Base-by-base conservation (phyloP, 2,113 vertebrate genomes). In the Cephalopholis sonnerati region DNA sequence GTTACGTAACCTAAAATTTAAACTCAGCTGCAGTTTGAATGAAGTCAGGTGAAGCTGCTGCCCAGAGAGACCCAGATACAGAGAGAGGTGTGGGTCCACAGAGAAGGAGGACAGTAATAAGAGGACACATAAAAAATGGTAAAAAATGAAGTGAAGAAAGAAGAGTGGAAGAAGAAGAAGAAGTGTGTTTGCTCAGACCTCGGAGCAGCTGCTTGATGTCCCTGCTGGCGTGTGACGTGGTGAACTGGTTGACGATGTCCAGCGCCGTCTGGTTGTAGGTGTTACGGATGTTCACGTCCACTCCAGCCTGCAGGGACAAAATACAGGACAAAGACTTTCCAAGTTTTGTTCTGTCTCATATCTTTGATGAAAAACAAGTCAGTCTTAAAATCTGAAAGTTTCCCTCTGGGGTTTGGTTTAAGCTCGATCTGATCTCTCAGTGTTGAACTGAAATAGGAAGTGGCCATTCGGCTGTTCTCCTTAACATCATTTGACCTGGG, bases 211-310 rank as follows among this genome's bases (percentile, higher is more conserved):
- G 97, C 87, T 99, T 99, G 94, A 99, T 99, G 80, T 99, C 98
- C 83, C 96, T 97, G 96, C 98, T 99, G 93, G 97, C 98, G 0
- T 99, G 97, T 0, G 97, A 98, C 3, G 98, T 99, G 92, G 98
- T 99, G 95, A 99, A 99, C 93, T 99, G 98, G 91, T 99, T 99
- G 44, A 99, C 98, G 0, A 99, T 99, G 94, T 99, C 98, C 95
- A 99, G 94, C 0, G 98, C 98, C 0, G 98, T 99, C 96, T 99
- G 98, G 92, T 98, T 99, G 86, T 99, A 99, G 0, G 97, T 98
- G 92, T 99, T 99, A 22, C 98, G 93, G 81, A 99, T 96, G 93
- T 98, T 98, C 76, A 98, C 98, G 0, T 99, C 97, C 0, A 99
- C 96, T 0, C 98, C 98, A 0, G 97, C 97, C 98, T 99, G 92